Percentiles rank a stretch among this genome's conserved stretches.
These are phyloP conservation scores for Dolichotis patagonum DNA, from an alignment of 2,113 vertebrate genomes.

Conservation along the genomic window DNA sequence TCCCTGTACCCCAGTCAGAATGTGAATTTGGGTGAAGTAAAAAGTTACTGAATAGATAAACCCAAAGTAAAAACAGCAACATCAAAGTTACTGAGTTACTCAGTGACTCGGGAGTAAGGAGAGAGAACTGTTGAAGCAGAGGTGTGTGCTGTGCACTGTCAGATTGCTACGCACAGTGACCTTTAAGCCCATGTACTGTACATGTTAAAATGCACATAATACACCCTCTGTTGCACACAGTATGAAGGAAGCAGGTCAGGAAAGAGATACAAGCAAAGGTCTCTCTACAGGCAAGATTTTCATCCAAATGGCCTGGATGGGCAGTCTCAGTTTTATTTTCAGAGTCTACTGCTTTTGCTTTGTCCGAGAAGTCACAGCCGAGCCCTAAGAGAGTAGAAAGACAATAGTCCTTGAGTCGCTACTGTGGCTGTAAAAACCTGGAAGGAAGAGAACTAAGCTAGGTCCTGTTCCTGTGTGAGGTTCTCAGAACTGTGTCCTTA, in stretches of 20 bases:
- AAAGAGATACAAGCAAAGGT: background rate
- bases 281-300: background rate
- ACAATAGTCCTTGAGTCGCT: background rate
- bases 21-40: background rate
- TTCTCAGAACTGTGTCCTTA: accelerated
- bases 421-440: background rate
- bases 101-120: background rate
- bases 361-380: background rate
- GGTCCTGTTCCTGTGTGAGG: accelerated
- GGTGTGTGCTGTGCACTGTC: background rate
- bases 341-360: background rate
- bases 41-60: background rate
- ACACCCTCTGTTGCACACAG: background rate
- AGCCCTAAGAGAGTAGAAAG: background rate
- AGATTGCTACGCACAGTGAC: constrained; percentile 13
- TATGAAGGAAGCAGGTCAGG: background rate
- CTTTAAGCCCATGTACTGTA: background rate
- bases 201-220: background rate
- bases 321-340: constrained; percentile 16
- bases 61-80: background rate
- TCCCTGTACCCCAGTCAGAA: background rate
- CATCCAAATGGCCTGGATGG: background rate
- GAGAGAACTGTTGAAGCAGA: background rate
- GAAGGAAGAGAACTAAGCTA: background rate
- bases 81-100: constrained; percentile 10